phyloP scores from a whole-genome alignment of 2,888 invertebrate genomes.

The Exocentrus adspersus region DNA sequence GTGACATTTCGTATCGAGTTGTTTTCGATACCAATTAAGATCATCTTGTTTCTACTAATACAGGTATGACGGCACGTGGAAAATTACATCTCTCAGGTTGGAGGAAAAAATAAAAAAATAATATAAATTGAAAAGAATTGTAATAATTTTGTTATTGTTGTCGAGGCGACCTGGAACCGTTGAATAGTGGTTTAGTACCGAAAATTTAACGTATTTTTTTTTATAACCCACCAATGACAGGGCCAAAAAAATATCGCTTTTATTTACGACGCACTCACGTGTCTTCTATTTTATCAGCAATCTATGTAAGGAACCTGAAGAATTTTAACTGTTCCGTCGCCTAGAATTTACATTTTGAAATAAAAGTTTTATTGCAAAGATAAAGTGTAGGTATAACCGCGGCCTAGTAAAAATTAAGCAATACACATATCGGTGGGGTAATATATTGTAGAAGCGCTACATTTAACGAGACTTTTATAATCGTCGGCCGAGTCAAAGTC shows the following conservation, averaged over 20 bases:
- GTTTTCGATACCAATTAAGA: neutral
- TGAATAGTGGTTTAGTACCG: too few species aligned
- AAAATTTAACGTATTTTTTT: too few species aligned
- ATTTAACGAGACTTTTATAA: conserved; percentile 50
- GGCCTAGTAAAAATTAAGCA: conserved; percentile 29
- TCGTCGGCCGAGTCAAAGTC: conserved; percentile 42
- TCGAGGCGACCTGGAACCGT: too few species aligned
- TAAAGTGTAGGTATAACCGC: conserved; percentile 12
- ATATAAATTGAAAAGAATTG: too few species aligned
- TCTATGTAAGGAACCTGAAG: too few species aligned
- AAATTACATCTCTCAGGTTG: neutral
- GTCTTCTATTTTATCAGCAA: too few species aligned
- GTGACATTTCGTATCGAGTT: conserved; percentile 7
- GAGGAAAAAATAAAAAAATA: neutral
- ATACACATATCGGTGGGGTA: conserved; percentile 30
- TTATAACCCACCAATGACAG: too few species aligned
- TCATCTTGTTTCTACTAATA: conserved; percentile 25
- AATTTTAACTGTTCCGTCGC: too few species aligned
- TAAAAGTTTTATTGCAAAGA: conserved; percentile 17
- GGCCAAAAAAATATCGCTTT: too few species aligned
- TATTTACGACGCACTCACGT: too few species aligned
- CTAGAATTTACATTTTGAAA: conserved; percentile 11
- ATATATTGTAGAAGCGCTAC: conserved; percentile 43
- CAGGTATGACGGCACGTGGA: neutral
- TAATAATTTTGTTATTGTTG: too few species aligned